Conservation (phyloP, 2,113 vertebrate species). For the Melospiza melodia region DNA sequence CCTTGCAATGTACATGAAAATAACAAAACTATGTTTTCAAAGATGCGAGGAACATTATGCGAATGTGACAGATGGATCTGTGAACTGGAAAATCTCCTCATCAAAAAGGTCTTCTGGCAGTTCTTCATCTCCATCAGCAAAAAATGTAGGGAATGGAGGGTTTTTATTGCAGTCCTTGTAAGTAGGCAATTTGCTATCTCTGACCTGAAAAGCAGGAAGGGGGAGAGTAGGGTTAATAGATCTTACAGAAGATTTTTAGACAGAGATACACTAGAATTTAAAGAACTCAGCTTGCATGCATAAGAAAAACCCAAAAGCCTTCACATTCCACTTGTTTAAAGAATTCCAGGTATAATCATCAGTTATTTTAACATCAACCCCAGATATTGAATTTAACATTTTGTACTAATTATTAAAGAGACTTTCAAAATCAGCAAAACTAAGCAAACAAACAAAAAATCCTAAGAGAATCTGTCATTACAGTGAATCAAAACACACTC, state of each 20-base stretch:
- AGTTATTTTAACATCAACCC: background rate
- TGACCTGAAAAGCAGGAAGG: conserved; percentile 75
- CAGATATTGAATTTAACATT: background rate
- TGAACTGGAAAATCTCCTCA: conserved; percentile 83
- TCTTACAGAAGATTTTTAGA: background rate
- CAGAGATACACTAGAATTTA: background rate
- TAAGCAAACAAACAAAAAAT: background rate
- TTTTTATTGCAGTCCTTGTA: conserved; percentile 70
- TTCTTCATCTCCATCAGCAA: conserved; percentile 86
- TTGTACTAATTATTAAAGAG: background rate
- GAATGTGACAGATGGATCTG: conserved; percentile 78
- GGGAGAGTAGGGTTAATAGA: background rate
- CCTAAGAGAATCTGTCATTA: background rate
- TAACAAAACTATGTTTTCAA: background rate
- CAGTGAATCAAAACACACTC: background rate
- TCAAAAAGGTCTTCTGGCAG: conserved; percentile 91
- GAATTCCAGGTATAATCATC: background rate
- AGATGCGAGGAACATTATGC: conserved; percentile 8
- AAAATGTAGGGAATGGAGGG: conserved; percentile 92
- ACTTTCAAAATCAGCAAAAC: background rate
- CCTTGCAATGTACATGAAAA: background rate
- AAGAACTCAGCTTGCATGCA: background rate
- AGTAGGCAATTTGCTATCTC: conserved; percentile 78
- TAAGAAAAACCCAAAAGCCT: background rate
- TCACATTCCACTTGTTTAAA: background rate